phyloP scores from a whole-genome alignment of 2,888 invertebrate genomes.

The Plebejus melissa region DNA sequence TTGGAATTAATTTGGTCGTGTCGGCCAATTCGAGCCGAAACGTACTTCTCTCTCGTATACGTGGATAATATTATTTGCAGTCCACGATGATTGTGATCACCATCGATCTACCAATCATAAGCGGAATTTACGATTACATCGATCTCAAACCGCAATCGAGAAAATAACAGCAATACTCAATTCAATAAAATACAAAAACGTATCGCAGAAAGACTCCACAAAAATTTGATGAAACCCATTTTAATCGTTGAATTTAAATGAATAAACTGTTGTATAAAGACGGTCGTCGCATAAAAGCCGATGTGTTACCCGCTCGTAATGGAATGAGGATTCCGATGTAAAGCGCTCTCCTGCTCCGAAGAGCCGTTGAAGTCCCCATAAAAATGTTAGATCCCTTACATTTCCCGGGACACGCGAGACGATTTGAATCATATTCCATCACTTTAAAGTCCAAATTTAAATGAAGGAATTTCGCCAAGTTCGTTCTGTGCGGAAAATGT shows the following conservation, averaged over 20 bases:
- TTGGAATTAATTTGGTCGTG: too few relatives aligned
- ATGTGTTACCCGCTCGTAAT: constrained; percentile 69
- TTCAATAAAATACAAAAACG: background rate
- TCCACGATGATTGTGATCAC: too few relatives aligned
- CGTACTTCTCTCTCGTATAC: too few relatives aligned
- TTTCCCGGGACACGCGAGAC: constrained; percentile 48
- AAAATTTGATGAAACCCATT: constrained; percentile 22
- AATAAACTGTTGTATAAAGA: constrained; percentile 50
- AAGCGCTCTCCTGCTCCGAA: constrained; percentile 62
- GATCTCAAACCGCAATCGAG: background rate
- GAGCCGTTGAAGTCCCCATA: constrained; percentile 75
- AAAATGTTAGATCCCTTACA: constrained; percentile 75
- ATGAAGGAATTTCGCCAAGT: constrained; percentile 49
- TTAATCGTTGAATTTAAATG: constrained; percentile 41
- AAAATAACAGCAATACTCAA: background rate
- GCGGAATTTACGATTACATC: background rate
- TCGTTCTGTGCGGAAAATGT: constrained; percentile 51
- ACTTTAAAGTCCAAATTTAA: constrained; percentile 41
- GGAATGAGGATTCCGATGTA: constrained; percentile 74
- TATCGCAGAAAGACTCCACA: background rate
- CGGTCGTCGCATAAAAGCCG: constrained; percentile 62
- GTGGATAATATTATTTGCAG: too few relatives aligned
- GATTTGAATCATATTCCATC: constrained; percentile 44
- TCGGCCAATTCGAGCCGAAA: too few relatives aligned
- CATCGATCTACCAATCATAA: background rate